phyloP scores from a whole-genome alignment of 2,113 vertebrate genomes.

The Hirundichthys speculiger region DNA sequence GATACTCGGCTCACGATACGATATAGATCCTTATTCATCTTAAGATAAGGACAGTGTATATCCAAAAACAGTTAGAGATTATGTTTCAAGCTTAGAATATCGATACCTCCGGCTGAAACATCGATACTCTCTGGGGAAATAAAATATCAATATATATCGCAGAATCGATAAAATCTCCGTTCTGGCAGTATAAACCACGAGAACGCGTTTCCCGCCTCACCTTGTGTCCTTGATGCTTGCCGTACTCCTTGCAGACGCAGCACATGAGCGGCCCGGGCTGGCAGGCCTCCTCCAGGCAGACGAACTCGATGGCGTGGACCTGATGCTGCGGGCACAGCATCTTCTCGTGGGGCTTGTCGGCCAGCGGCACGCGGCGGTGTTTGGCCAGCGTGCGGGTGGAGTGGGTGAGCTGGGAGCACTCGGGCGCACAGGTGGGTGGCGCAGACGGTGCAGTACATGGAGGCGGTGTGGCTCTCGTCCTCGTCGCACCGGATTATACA shows the following conservation, averaged over 20 bases:
- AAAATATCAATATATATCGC: too few species aligned
- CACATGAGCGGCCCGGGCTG: slow-evolving; percentile 95
- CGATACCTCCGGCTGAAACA: too few species aligned
- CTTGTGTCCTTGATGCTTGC: slow-evolving; percentile 99
- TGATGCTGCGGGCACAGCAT: slow-evolving; percentile 96
- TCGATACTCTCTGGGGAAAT: too few species aligned
- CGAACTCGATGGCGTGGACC: slow-evolving; percentile 98
- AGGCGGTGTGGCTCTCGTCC: slow-evolving; percentile 94
- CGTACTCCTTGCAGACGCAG: slow-evolving; percentile 98
- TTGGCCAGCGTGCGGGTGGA: slow-evolving; percentile 97
- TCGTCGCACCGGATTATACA: slow-evolving; percentile 94
- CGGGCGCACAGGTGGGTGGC: slow-evolving; percentile 95
- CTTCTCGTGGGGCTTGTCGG: slow-evolving; percentile 98
- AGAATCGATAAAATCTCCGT: too few species aligned
- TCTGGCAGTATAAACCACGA: not conserved
- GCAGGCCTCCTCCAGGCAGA: slow-evolving; percentile 95
- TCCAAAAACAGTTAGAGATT: too few species aligned
- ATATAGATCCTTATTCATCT: too few species aligned
- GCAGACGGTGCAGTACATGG: slow-evolving; percentile 96
- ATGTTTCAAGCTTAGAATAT: too few species aligned
- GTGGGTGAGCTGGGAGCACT: slow-evolving; percentile 95
- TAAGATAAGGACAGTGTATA: too few species aligned
- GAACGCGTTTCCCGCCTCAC: slow-evolving; percentile 34
- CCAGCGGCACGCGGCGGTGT: slow-evolving; percentile 94
- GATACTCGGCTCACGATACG: too few species aligned